phyloP scores from a whole-genome alignment of 2,797 vertebrate species.

The Glossophaga mutica region DNA sequence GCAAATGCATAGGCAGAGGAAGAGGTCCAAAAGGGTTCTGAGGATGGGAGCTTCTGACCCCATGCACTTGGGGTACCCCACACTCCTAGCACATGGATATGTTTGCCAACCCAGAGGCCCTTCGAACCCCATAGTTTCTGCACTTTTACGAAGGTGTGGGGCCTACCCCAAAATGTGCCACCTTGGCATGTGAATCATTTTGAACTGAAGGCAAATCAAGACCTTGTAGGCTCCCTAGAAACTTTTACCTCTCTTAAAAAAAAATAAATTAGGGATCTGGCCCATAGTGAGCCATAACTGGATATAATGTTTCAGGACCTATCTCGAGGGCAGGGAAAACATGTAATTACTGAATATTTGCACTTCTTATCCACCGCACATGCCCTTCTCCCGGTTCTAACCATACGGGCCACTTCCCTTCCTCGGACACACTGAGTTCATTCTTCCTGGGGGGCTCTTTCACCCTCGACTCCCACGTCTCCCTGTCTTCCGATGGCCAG shows the following conservation, averaged over 20 bases:
- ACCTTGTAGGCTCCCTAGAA: not conserved
- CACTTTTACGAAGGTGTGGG: not conserved
- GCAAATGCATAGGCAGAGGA: not conserved
- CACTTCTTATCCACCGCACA: not conserved
- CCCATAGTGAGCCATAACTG: not conserved
- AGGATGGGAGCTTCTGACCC: not conserved
- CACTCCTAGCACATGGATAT: not conserved
- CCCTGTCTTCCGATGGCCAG: not conserved
- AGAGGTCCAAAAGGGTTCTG: not conserved
- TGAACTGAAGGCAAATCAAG: not conserved
- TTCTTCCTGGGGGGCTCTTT: not conserved
- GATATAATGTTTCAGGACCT: not conserved
- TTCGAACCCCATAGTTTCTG: not conserved
- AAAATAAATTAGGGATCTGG: not conserved
- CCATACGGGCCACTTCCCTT: not conserved
- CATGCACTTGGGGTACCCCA: not conserved
- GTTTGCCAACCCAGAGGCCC: not conserved
- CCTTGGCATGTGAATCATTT: not conserved
- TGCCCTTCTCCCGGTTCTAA: not conserved
- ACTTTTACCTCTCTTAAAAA: not conserved
- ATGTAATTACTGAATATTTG: not conserved
- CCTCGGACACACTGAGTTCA: not conserved
- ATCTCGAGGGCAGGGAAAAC: not conserved
- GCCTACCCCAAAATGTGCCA: not conserved
- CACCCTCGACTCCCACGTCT: not conserved